Conservation (phyloP, 2,113 vertebrate genomes). For the Anoplopoma fimbria region DNA sequence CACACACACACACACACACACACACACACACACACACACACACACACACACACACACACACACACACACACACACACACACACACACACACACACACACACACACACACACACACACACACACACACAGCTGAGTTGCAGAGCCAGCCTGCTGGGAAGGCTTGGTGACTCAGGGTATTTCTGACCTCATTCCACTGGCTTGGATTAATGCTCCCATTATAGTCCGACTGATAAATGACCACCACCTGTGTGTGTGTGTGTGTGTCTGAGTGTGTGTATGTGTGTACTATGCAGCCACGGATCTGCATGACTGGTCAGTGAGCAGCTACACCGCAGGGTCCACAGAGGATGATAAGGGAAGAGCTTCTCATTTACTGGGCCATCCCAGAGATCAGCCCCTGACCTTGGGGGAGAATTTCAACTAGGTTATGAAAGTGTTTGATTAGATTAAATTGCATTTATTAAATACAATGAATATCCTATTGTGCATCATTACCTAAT, state of each 20-base stretch:
- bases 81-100: conserved; percentile 11
- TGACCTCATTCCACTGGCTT: conserved; percentile 63
- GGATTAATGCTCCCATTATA: conserved; percentile 72
- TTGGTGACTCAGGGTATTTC: conserved; percentile 58
- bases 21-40: conserved; percentile 16
- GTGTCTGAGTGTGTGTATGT: neutral
- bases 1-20: conserved; percentile 1
- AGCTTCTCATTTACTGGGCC: conserved; percentile 2
- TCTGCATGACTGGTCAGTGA: neutral
- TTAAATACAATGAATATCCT: too few species aligned
- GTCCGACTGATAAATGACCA: conserved; percentile 64
- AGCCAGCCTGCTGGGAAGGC: conserved; percentile 2
- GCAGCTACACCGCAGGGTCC: neutral
- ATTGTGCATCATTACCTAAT: too few species aligned
- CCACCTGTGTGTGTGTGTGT: conserved; percentile 46
- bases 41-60: conserved; percentile 7
- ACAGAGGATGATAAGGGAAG: conserved; percentile 17
- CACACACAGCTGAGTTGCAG: neutral
- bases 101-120: conserved; percentile 8
- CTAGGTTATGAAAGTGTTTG: neutral
- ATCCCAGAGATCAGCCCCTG: conserved; percentile 2
- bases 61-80: neutral
- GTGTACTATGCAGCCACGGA: neutral
- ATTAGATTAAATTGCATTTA: neutral
- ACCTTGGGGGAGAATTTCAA: neutral